Evolutionary conservation across 2,888 invertebrate genomes (phyloP), one percentile per base, ranked within the genome.

Genomic region (Tetropium fuscum): DNA sequence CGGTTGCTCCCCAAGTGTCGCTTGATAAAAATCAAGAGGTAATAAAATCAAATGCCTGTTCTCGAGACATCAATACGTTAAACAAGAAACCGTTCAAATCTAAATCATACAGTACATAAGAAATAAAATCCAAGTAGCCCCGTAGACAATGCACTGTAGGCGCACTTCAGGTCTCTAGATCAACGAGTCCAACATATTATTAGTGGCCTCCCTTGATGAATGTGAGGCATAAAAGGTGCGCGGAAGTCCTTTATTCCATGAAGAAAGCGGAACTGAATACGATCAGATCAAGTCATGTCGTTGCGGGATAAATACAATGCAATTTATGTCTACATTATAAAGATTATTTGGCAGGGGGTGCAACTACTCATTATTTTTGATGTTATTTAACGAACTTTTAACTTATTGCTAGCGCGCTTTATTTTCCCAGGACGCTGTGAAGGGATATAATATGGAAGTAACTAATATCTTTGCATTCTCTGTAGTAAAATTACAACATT

Each of bases 261-360:
- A 71, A 75, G 74, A 75, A 77, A 76, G 73, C 78, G 77, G 78
- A 79, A 79, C 73, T 74, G 75, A 78, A 79, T 74, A 70, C 78
- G 78, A 80, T 80, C 78, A 77, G 78, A 79, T 80, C 79, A 75
- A 77, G 77, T 77, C 76, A 78, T 75, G 75, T 74, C 73, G 76
- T 73, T 75, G 77, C 70, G 78, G 75, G 73, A 68, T 72, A 58
- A 64, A 56, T 55, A 72, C 68, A 70, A 71, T 70, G 65, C 66
- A 56, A 60, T 65, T 60, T 59, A 36, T 70, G 66, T 68, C 69
- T 65, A 62, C 57, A 38, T 58, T 66, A 61, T 63, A 70, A 70
- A 63, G 69, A 68, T 57, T 53, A 60, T 70, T 67, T 64, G 58
- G 65, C 68, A 69, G 71, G 71, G 71, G 72, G 74, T 68, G 67